Evolutionary conservation across 2,888 invertebrate genomes (phyloP).

Genomic region (Leucophenga maculata): DNA sequence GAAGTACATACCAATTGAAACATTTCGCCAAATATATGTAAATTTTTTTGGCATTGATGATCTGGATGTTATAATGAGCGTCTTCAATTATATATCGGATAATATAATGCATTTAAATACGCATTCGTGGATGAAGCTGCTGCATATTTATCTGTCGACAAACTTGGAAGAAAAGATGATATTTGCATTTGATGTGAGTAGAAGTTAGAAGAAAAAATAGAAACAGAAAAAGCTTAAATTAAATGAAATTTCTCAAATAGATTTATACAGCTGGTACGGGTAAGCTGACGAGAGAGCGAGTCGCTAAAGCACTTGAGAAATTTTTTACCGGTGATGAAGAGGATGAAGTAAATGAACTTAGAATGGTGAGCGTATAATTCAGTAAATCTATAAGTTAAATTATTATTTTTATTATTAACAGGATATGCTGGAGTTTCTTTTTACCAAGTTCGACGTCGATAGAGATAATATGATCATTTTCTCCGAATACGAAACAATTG

Average conservation of each 20-base stretch:
- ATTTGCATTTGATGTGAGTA: background rate
- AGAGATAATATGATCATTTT: background rate
- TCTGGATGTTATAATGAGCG: background rate
- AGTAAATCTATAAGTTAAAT: background rate
- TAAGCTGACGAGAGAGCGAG: background rate
- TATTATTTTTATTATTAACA: background rate
- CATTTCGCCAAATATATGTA: background rate
- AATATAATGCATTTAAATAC: background rate
- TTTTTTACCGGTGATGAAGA: background rate
- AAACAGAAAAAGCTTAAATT: background rate
- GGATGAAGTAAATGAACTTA: background rate
- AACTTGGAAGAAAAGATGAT: background rate
- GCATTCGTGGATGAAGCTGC: background rate
- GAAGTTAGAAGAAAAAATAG: no score
- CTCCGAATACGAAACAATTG: background rate
- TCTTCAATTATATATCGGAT: background rate
- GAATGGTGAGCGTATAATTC: background rate
- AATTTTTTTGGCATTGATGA: background rate
- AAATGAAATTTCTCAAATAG: background rate
- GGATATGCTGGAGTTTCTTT: background rate
- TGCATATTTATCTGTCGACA: background rate
- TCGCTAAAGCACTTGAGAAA: background rate
- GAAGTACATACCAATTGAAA: background rate
- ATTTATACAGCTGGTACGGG: background rate
- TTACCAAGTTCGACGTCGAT: background rate